phyloP scores from a whole-genome alignment of 2,113 vertebrate genomes.

The Capreolus pygargus region DNA sequence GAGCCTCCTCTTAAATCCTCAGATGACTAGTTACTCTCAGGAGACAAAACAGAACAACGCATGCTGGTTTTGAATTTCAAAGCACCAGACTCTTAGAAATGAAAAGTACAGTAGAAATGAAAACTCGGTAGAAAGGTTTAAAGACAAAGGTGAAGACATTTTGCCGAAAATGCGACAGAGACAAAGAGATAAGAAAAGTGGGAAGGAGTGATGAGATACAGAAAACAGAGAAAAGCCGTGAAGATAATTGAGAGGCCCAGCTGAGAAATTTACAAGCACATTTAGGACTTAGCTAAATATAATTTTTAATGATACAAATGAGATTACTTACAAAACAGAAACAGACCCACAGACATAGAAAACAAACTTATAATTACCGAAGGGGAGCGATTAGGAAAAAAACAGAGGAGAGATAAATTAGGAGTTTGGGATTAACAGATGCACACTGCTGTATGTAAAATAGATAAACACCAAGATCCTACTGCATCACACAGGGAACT shows the following conservation, averaged over 20 bases:
- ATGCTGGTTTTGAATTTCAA: neutral
- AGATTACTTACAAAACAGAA: neutral
- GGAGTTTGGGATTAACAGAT: neutral
- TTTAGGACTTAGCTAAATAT: accelerated
- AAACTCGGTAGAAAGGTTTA: neutral
- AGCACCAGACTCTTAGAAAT: neutral
- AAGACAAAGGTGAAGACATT: neutral
- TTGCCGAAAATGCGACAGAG: neutral
- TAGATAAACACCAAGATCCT: neutral
- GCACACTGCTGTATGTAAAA: neutral
- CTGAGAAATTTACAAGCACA: accelerated
- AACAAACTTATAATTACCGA: neutral
- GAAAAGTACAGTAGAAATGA: neutral
- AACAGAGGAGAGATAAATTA: neutral
- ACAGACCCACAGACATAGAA: neutral
- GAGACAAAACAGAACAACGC: neutral
- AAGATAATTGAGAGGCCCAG: too few species aligned
- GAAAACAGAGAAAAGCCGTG: accelerated
- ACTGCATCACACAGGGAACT: accelerated
- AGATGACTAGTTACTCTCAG: accelerated
- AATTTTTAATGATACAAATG: neutral
- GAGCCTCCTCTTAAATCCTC: neutral
- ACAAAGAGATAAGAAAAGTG: neutral
- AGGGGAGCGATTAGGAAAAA: neutral
- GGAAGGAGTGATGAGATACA: neutral